Base-by-base conservation (phyloP, 2,888 invertebrate genomes). In the Silvanus unidentatus region DNA sequence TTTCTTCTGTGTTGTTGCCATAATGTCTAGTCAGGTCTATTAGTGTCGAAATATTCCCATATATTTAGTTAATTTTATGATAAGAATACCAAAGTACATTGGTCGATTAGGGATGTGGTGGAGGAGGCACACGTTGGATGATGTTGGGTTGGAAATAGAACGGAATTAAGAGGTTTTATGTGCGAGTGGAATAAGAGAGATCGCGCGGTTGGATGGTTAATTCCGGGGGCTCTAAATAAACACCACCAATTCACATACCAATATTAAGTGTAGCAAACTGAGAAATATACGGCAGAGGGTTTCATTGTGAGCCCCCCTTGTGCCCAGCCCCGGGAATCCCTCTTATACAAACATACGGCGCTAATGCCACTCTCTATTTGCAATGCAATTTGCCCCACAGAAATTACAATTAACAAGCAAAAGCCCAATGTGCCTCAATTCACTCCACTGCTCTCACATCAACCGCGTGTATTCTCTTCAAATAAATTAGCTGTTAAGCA, bases 151-250 rank as follows among this genome's bases (percentile, higher is more conserved):
- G 51, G 53, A 54, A 60, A 56, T 55, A 57, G 60, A 62, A 57
- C 57, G 57, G 62, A 59, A 66, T 66, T 66, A 66, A 66, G 64
- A 64, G 65, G 64, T 65, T 67, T 65, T 66, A 66, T 65, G 64
- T 60, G 65, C 58, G 64, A 64, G 57, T 62, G 63, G 65, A 65
- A 65, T 32, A 32, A 60, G 61, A 59, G 63, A 63, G 60, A 62
- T 54, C 49, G 50, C 48, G 54, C 56, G 60, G 65, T 63, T 64
- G 66, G 65, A 64, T 65, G 66, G 65, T 65, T 68, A 68, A 68
- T 68, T 68, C 66, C 64, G 56, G 61, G 64, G 64, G 65, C 65
- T 62, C 66, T 68, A 59, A 67, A 68, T 68, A 68, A 68, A 68
- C 66, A 68, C 57, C 51, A 60, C 49, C 22, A 22, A 22, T 22